Conservation (phyloP, 2,113 vertebrate species). For the rat (Rattus norvegicus) region GRCr8 NC_086021.1:142270501-142271000, state of each 20-base stretch:
- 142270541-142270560: not conserved
- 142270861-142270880: not conserved
- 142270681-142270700: too few relatives aligned
- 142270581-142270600: not conserved
- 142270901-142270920: slow-evolving; percentile 39
- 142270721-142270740: not conserved
- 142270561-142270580: too few relatives aligned
- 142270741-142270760: not conserved
- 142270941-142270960: slow-evolving; percentile 41
- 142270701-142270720: not conserved
- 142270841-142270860: not conserved
- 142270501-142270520: not conserved
- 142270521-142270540: not conserved
- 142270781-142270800: not conserved
- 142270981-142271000: slow-evolving; percentile 67
- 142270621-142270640: not conserved
- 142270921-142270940: slow-evolving; percentile 67
- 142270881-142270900: slow-evolving; percentile 30
- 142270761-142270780: not conserved
- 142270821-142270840: not conserved
- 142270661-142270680: not conserved
- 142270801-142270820: too few relatives aligned
- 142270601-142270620: not conserved
- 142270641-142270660: too few relatives aligned
- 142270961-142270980: slow-evolving; percentile 50